These are phyloP conservation scores for Ichneumoninae sp. DNA, from an alignment of 2,888 invertebrate genomes.

Conservation along the genomic window DNA sequence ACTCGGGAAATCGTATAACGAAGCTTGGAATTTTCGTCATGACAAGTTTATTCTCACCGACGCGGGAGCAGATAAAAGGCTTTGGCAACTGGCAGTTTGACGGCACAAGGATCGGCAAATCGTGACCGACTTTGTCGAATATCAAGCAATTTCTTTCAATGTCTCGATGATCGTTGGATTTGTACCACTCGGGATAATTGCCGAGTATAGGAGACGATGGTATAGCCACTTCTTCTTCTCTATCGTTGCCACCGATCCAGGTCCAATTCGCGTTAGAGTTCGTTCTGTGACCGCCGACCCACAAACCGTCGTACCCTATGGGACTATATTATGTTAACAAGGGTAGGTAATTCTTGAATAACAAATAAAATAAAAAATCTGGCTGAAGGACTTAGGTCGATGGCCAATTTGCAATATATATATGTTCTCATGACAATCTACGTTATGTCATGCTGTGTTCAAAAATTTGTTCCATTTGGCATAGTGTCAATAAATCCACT, in stretches of 20 bases:
- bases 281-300: slow-evolving; percentile 68
- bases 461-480: too few species aligned
- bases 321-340: neutral
- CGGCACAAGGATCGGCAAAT: slow-evolving; percentile 66
- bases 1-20: neutral
- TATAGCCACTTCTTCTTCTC: slow-evolving; percentile 40
- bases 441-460: too few species aligned
- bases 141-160: slow-evolving; percentile 66
- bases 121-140: slow-evolving; percentile 68
- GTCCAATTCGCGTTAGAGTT: slow-evolving; percentile 57
- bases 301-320: slow-evolving; percentile 70
- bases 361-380: neutral
- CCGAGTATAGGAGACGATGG: slow-evolving; percentile 37
- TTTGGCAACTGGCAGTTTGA: slow-evolving; percentile 64
- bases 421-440: too few species aligned
- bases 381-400: too few species aligned
- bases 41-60: slow-evolving; percentile 61
- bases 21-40: neutral
- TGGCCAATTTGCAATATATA: too few species aligned
- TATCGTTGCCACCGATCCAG: slow-evolving; percentile 54
- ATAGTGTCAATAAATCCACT: too few species aligned
- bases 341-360: neutral
- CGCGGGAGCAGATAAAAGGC: slow-evolving; percentile 67
- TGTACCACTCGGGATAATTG: slow-evolving; percentile 64
- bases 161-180: slow-evolving; percentile 4